Evolutionary conservation across 2,797 vertebrate genomes (phyloP).

Genomic region (Dipus sagitta): DNA sequence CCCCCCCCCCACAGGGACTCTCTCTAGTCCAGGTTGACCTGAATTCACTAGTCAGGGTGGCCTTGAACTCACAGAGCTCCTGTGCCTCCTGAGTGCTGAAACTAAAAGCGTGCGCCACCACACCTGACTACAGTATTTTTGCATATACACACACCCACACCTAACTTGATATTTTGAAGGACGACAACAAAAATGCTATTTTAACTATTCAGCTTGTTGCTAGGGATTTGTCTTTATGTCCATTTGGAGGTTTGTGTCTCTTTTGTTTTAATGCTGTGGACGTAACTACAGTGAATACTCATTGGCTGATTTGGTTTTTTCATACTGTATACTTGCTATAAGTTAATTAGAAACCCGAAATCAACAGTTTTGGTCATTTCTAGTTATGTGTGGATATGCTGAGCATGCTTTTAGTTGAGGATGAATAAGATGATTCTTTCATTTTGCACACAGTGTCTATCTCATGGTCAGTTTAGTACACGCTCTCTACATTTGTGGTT

Average conservation of each 20-base stretch:
- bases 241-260: background rate
- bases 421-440: background rate
- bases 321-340: background rate
- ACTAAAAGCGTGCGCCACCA: too few relatives aligned
- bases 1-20: too few relatives aligned
- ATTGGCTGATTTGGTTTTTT: background rate
- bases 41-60: too few relatives aligned
- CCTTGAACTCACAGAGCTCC: too few relatives aligned
- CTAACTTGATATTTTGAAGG: too few relatives aligned
- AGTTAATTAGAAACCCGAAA: background rate
- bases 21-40: too few relatives aligned
- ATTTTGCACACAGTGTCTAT: background rate
- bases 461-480: background rate
- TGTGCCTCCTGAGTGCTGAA: too few relatives aligned
- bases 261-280: background rate
- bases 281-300: background rate
- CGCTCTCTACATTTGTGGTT: background rate
- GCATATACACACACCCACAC: too few relatives aligned
- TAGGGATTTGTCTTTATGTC: background rate
- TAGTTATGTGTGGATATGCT: background rate
- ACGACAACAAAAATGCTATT: too few relatives aligned
- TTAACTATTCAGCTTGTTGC: background rate
- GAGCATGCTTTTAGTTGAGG: background rate
- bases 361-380: background rate
- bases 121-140: too few relatives aligned